Conservation (phyloP, 2,888 invertebrate genomes). For the Conomelus anceps region DNA sequence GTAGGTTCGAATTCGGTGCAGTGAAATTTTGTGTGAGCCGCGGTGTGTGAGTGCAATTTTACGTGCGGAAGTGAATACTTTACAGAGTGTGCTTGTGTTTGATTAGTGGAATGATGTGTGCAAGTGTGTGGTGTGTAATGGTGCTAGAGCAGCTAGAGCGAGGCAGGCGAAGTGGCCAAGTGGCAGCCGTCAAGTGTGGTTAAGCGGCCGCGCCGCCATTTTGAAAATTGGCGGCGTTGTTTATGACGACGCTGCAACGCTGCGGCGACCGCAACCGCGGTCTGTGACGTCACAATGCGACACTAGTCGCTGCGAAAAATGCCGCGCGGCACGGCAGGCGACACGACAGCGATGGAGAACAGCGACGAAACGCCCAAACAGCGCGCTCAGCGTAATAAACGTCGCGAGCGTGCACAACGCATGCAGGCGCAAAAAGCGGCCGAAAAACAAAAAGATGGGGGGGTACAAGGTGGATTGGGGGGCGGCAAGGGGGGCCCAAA, state of each 20-base stretch:
- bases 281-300: too few species aligned
- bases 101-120: neutral
- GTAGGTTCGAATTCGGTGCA: neutral
- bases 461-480: too few species aligned
- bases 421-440: constrained; percentile 68
- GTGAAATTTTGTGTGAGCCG: constrained; percentile 14
- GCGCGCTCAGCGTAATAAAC: constrained; percentile 74
- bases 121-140: neutral
- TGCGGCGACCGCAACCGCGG: too few species aligned
- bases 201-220: neutral
- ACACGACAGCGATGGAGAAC: too few species aligned
- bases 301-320: neutral
- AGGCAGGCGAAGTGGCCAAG: neutral
- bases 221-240: constrained; percentile 23
- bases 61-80: too few species aligned
- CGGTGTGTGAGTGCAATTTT: constrained; percentile 20
- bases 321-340: too few species aligned
- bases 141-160: neutral
- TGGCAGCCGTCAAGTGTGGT: neutral
- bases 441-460: constrained; percentile 56
- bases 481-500: constrained; percentile 26
- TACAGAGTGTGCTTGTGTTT: constrained; percentile 6
- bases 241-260: constrained; percentile 10
- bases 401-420: constrained; percentile 86
- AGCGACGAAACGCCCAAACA: constrained; percentile 57